Percentiles rank a stretch among this genome's conserved stretches.
Evolutionary conservation across 1,140 invertebrate species (phyloP).

Genomic region (Macrocentrus cingulum): DNA sequence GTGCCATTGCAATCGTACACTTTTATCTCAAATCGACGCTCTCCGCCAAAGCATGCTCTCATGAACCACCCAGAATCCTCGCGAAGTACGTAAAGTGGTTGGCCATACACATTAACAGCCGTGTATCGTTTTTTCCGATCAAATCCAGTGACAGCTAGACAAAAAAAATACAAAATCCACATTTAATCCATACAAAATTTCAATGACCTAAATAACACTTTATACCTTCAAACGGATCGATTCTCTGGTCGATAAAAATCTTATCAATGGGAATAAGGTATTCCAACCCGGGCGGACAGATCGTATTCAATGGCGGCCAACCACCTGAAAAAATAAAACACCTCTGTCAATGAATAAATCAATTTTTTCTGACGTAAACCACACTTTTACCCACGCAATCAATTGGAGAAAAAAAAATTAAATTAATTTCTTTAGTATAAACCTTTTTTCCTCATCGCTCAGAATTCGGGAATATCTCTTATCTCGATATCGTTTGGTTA

Average conservation of each 20-base stretch:
- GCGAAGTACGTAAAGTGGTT: conserved; percentile 75
- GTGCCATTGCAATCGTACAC: conserved; percentile 77
- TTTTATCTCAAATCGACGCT: conserved; percentile 82
- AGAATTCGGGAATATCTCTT: conserved; percentile 58
- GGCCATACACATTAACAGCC: conserved; percentile 27
- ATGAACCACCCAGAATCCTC: conserved; percentile 82
- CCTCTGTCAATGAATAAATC: not conserved
- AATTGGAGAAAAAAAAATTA: not conserved
- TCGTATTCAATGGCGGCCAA: conserved; percentile 75
- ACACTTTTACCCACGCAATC: not conserved
- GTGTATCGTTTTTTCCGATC: conserved; percentile 44
- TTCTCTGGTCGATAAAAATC: conserved; percentile 70
- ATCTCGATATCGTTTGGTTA: conserved; percentile 41
- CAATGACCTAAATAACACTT: not conserved
- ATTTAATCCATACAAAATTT: not conserved
- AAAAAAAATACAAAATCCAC: not conserved
- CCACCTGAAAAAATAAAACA: conserved; percentile 61
- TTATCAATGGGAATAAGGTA: conserved; percentile 75
- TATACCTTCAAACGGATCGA: conserved; percentile 79
- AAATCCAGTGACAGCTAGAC: conserved; percentile 36
- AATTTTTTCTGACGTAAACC: not conserved
- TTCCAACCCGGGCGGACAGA: conserved; percentile 88
- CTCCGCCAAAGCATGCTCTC: conserved; percentile 75
- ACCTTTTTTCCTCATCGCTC: conserved; percentile 63
- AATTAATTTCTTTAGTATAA: conserved; percentile 5